Evolutionary conservation across 2,797 vertebrate species (phyloP), one percentile per base, ranked within the genome.

Genomic region (Enteromius unitaeniatus): DNA sequence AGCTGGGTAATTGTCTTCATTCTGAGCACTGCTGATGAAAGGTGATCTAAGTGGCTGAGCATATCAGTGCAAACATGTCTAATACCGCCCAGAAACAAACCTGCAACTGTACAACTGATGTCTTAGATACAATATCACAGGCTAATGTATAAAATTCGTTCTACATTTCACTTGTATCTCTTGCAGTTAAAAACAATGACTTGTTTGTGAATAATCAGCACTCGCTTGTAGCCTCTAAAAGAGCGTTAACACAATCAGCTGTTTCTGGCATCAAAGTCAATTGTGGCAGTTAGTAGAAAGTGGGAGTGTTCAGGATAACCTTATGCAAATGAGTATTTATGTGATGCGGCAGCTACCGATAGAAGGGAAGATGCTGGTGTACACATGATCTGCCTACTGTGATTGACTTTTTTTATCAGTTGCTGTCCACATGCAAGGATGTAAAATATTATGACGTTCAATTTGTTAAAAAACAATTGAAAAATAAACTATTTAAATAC

Each of bases 81-180:
- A 70, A 83, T 58, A 86, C 72, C 58, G 67, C 69, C 28, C 64
- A 82, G 72, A 64, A 83, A 78, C 49, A 84, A 86, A 87, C 40
- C 80, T 4, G 55, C 60, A 37, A 34, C 64, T 79, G 79, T 75
- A 80, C 79, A 82, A 75, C 45, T 19, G 79, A 84, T 67, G 72
- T 81, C 42, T 79, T 49, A 62, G 69, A 79, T 23, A 86, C 65
- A 77, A 84, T 81, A 85, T 89, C 40, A 87, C 42, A 70, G 78
- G 81, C 87, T 40, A 73, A 88, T 2, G 80, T 87, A 90, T 84
- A 89, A 91, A 91, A 89, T 69, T 77, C 21, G 70, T 60, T 84
- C 9, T 75, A n/a, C 3, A 15, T 55, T 40, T 75, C 6, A 55
- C 45, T 65, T 23, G 17, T 53, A 73, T 79, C 55, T 73, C 74